phyloP scores from a whole-genome alignment of 2,113 vertebrate genomes.

The Sisor rabdophorus region DNA sequence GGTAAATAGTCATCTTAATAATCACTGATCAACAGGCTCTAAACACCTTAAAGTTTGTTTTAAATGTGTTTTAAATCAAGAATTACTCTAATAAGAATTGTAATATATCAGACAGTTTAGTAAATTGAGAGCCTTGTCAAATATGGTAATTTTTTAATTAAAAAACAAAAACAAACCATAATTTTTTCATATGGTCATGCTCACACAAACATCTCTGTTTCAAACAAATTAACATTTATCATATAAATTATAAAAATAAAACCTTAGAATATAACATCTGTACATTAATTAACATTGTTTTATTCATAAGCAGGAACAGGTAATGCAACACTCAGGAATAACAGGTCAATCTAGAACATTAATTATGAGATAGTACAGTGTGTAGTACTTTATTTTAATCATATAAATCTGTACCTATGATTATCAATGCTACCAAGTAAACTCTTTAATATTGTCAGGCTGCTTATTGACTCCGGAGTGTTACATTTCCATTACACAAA shows the following conservation, averaged over 20 bases:
- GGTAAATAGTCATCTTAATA: no score
- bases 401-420: constrained; percentile 45
- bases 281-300: constrained; percentile 40
- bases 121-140: neutral
- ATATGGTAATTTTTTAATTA: constrained; percentile 32
- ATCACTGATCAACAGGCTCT: no score
- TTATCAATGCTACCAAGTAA: constrained; percentile 17
- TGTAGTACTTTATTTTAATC: neutral
- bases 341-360: constrained; percentile 7
- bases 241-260: constrained; percentile 65
- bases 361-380: neutral
- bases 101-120: neutral
- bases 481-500: constrained; percentile 34
- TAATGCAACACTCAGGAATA: constrained; percentile 31
- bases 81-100: neutral
- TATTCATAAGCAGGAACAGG: constrained; percentile 32
- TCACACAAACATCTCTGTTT: constrained; percentile 41
- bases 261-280: constrained; percentile 53
- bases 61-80: no score
- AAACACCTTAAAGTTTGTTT: no score
- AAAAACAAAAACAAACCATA: constrained; percentile 10
- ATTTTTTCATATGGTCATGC: constrained; percentile 44
- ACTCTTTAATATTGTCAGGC: constrained; percentile 18
- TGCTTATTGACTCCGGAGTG: constrained; percentile 24
- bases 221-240: constrained; percentile 54